Conservation (phyloP, 2,797 vertebrate species). For the Pseudopleuronectes americanus region DNA sequence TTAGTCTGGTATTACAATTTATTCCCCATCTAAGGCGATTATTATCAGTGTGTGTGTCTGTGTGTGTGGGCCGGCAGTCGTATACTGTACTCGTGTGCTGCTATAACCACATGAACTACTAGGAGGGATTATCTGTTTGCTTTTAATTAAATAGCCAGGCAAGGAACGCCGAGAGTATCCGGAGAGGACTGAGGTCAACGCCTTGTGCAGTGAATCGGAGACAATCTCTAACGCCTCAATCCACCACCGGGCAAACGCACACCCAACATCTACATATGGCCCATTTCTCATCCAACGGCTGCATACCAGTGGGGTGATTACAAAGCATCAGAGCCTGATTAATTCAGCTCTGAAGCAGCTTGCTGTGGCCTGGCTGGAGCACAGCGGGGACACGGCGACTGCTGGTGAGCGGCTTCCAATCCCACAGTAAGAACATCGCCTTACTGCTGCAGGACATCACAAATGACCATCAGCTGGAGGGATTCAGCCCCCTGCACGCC, state of each 20-base stretch:
- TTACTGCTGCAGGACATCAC: conserved; percentile 29
- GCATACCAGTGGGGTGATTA: conserved; percentile 63
- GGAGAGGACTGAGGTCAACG: conserved; percentile 47
- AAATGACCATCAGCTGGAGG: conserved; percentile 55
- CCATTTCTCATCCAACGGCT: conserved; percentile 55
- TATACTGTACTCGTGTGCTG: conserved; percentile 18
- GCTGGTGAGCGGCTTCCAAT: conserved; percentile 43
- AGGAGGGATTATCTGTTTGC: conserved; percentile 69
- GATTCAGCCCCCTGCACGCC: conserved; percentile 36
- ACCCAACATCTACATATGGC: conserved; percentile 66
- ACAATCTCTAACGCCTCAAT: conserved; percentile 65
- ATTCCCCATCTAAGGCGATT: conserved; percentile 65
- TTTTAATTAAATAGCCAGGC: conserved; percentile 76
- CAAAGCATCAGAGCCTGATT: conserved; percentile 68
- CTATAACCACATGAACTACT: conserved; percentile 61
- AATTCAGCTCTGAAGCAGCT: conserved; percentile 68
- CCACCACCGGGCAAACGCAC: conserved; percentile 44
- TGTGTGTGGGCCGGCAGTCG: conserved; percentile 9
- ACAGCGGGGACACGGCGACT: conserved; percentile 47
- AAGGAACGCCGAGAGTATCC: conserved; percentile 43
- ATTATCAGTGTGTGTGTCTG: conserved; percentile 13
- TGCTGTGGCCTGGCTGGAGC: conserved; percentile 41
- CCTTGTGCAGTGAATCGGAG: conserved; percentile 34
- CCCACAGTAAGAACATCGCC: conserved; percentile 7
- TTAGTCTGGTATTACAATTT: conserved; percentile 27